Base-by-base conservation (phyloP, 2,113 vertebrate species). In the Triplophysa tibetana region DNA sequence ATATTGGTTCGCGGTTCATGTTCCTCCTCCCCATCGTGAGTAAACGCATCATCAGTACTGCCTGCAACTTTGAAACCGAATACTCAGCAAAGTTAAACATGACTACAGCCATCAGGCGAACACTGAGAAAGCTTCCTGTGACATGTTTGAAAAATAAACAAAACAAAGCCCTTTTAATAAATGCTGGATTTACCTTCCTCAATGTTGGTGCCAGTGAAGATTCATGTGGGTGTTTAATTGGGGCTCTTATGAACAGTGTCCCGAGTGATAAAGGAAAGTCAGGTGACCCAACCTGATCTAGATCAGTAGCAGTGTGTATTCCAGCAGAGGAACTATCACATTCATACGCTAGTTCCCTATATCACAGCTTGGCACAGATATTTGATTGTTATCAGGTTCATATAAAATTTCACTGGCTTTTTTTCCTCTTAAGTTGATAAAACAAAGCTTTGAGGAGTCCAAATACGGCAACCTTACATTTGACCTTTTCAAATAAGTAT, bases 111-210 rank as follows among this genome's bases (percentile, higher is more conserved):
- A 12, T 69, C 7, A 52, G 21, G 13, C 33, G 2, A 67, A 41
- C 38, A 50, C 24, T n/a, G 4, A 17, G 61, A 45, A 23, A 2
- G 23, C 45, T 60, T 60, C 8, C 19, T 8, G 11, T 29, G 52
- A 67, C 26, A 61, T 75, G 63, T 38, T 81, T 84, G 33, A 8
- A 61, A 41, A 77, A 56, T 45, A 70, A 75, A 69, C 75, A 56
- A 43, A 26, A 21, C 13, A 33, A 52, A 65, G 75, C 17, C 14
- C 41, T 56, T 65, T 24, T 73, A 60, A 66, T 74, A 45, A 73
- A 80, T 58, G 13, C 58, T 19, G 77, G 60, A 79, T 63, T 72
- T 63, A 62, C 54, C 13, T n/a, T 50, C 11, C 21, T 48, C 45
- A 23, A 48, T 14, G 63, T 38, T 70, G 65, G 65, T 17, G 1